Conservation (phyloP, 2,797 vertebrate genomes). For the Brotula barbata region DNA sequence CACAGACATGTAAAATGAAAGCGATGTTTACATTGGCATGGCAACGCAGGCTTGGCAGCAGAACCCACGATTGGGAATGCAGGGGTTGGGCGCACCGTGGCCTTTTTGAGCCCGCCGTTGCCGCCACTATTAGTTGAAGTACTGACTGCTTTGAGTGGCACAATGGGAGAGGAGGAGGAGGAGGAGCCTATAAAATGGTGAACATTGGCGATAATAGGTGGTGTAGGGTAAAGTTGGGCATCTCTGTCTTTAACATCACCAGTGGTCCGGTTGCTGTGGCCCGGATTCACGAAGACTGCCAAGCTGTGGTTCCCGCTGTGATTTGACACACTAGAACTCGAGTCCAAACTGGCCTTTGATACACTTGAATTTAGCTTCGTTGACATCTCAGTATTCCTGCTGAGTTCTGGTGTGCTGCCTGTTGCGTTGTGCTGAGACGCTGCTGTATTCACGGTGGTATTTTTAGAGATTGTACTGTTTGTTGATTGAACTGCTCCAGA, state of each 20-base stretch:
- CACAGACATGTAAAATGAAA: constrained; percentile 80
- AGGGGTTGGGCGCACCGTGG: constrained; percentile 25
- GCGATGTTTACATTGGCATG: constrained; percentile 77
- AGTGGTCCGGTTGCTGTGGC: neutral
- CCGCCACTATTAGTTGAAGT: neutral
- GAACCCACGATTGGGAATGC: constrained; percentile 30
- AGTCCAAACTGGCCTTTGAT: neutral
- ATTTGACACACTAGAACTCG: constrained; percentile 10
- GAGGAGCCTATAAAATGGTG: constrained; percentile 32
- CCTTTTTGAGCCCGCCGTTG: constrained; percentile 15
- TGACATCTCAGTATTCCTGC: neutral
- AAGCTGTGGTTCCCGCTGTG: constrained; percentile 24
- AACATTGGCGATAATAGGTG: constrained; percentile 6
- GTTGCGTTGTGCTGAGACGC: neutral
- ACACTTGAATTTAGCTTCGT: neutral
- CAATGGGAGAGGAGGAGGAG: constrained; percentile 8
- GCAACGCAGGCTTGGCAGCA: constrained; percentile 29
- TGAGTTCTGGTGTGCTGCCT: constrained; percentile 4
- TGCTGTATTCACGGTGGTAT: neutral
- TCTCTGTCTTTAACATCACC: neutral
- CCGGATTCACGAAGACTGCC: neutral
- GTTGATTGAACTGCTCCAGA: neutral
- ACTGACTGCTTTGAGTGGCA: constrained; percentile 5
- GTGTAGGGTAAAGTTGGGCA: neutral
- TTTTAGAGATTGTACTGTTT: constrained; percentile 17